Percentiles rank a stretch among this genome's conserved stretches.
Evolutionary conservation across 1,140 invertebrate genomes (phyloP).

Genomic region (Fopius arisanus): DNA sequence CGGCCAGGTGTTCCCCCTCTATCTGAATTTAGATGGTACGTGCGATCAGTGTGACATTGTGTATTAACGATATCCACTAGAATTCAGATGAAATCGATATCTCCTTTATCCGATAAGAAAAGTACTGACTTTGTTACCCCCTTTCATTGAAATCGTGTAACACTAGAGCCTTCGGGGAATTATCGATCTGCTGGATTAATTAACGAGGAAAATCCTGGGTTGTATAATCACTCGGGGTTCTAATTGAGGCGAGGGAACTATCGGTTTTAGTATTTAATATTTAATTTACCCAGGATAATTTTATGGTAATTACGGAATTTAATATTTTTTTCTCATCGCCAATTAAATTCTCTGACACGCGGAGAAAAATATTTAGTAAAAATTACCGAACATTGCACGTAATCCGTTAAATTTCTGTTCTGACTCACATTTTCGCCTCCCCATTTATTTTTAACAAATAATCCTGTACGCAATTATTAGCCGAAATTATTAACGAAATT

Average conservation of each 20-base stretch:
- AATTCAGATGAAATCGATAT: slow-evolving; percentile 9
- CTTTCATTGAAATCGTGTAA: neutral
- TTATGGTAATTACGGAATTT: neutral
- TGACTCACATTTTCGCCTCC: too few relatives aligned
- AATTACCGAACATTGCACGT: too few relatives aligned
- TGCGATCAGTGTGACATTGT: neutral
- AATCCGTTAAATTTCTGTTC: too few relatives aligned
- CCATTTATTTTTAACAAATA: too few relatives aligned
- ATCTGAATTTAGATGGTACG: slow-evolving; percentile 1
- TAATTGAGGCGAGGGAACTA: neutral
- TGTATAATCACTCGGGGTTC: neutral
- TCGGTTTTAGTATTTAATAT: neutral
- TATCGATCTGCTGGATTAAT: neutral
- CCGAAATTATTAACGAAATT: too few relatives aligned
- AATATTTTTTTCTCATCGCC: neutral
- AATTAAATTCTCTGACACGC: too few relatives aligned
- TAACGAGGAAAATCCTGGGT: neutral
- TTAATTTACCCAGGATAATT: neutral
- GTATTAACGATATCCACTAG: neutral
- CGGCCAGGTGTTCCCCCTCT: neutral
- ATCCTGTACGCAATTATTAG: too few relatives aligned
- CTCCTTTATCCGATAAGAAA: neutral
- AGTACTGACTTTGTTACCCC: neutral
- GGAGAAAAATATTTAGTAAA: too few relatives aligned
- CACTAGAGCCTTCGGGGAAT: neutral